These are phyloP conservation scores for Piliocolobus tephrosceles DNA, from an alignment of 2,113 vertebrate genomes.

Conservation along the genomic window DNA sequence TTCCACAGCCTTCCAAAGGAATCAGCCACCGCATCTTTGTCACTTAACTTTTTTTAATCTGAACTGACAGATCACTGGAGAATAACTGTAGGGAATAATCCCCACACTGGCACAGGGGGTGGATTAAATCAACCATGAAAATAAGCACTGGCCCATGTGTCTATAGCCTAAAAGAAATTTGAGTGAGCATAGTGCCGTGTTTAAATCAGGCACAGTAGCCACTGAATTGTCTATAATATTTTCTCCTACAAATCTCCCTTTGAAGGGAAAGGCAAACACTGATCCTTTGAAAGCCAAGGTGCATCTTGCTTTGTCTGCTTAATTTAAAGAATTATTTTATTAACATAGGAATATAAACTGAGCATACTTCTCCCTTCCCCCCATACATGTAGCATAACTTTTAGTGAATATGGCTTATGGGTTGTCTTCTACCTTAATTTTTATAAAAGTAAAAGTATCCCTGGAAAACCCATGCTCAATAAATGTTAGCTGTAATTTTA, in stretches of 20 bases:
- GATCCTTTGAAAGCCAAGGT: not conserved
- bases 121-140: conserved; percentile 78
- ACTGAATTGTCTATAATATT: conserved; percentile 15
- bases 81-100: conserved; percentile 78
- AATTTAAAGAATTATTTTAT: not conserved
- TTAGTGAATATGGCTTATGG: not conserved
- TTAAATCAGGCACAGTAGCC: conserved; percentile 22
- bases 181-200: conserved; percentile 36
- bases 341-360: not conserved
- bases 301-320: not conserved
- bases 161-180: conserved; percentile 65
- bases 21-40: conserved; percentile 56
- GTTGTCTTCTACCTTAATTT: not conserved
- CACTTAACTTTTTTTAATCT: conserved; percentile 73
- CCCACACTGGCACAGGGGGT: conserved; percentile 62
- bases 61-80: conserved; percentile 76
- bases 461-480: not conserved
- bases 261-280: not conserved
- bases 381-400: not conserved
- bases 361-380: not conserved
- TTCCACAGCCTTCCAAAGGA: conserved; percentile 23
- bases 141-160: conserved; percentile 72
- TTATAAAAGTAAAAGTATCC: not conserved
- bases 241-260: conserved; percentile 31
- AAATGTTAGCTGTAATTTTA: conserved; percentile 25